A percentile compares a stretch with the other conserved stretches of the same genome.
Conservation (phyloP, 2,797 vertebrate species). For the Heteromormyrus szaboi region DNA sequence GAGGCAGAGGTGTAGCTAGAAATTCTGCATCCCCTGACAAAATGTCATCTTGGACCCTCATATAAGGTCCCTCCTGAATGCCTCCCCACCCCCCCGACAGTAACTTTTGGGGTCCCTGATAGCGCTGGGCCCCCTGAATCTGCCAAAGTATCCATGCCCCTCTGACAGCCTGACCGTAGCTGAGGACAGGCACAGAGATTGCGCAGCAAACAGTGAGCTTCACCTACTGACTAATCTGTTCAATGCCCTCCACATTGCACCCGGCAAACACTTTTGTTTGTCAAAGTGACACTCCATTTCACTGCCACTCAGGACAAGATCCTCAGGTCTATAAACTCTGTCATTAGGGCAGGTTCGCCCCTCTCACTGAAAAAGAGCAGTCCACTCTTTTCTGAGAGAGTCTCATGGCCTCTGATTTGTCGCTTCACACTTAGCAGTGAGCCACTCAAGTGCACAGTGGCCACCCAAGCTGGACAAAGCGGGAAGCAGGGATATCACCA, state of each 20-base stretch:
- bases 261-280: background rate
- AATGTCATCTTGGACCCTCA: background rate
- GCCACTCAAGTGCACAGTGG: background rate
- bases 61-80: background rate
- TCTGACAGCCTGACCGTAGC: background rate
- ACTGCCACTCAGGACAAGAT: background rate
- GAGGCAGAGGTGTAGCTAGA: background rate
- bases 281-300: background rate
- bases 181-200: background rate
- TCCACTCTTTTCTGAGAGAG: background rate
- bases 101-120: background rate
- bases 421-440: background rate
- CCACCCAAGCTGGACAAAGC: background rate
- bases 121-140: background rate
- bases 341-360: background rate
- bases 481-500: background rate
- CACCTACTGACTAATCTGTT: background rate
- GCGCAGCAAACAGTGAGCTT: background rate
- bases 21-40: background rate
- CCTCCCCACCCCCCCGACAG: background rate
- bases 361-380: background rate
- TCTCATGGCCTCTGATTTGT: background rate
- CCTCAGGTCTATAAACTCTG: background rate
- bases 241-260: background rate
- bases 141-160: background rate